These are phyloP conservation scores for Metopia argyrocephala DNA, from an alignment of 2,888 invertebrate genomes.

Conservation along the genomic window DNA sequence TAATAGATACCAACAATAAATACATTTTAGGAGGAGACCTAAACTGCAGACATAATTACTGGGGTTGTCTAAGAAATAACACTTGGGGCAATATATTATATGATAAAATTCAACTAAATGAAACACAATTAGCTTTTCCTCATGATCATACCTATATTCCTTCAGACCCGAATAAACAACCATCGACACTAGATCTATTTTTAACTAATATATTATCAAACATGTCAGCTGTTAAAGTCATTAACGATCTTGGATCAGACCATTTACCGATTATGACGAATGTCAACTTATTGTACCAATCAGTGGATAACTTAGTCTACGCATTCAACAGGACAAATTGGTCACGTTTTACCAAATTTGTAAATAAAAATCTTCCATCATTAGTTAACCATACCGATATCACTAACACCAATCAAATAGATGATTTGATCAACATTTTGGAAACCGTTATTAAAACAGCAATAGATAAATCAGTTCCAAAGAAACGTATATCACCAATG, in stretches of 20 bases:
- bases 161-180: neutral
- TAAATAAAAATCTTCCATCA: slow-evolving; percentile 3
- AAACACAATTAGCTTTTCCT: neutral
- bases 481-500: neutral
- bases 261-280: neutral
- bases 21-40: neutral
- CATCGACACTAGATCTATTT: neutral
- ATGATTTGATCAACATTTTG: neutral
- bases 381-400: neutral
- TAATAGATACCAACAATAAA: neutral
- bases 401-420: neutral
- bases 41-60: neutral
- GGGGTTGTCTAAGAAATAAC: neutral
- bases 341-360: neutral
- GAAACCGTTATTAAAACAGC: neutral
- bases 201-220: neutral
- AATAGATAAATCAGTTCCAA: neutral
- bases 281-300: neutral
- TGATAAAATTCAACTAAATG: neutral
- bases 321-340: slow-evolving; percentile 11
- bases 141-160: neutral
- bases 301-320: neutral
- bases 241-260: neutral
- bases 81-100: neutral
- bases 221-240: neutral